Conservation (phyloP, 2,888 invertebrate genomes). For the Gortyna flavago region DNA sequence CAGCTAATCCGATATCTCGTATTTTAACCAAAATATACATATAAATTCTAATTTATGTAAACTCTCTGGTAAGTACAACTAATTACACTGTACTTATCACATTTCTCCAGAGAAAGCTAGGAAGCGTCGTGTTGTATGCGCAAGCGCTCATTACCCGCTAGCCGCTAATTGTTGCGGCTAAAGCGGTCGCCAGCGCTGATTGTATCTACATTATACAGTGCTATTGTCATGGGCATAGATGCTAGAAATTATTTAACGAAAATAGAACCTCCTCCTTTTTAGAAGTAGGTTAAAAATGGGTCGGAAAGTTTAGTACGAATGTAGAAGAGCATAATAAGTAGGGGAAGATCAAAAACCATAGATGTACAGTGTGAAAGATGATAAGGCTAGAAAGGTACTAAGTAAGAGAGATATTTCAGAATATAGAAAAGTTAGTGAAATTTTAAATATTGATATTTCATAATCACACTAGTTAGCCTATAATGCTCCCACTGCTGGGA, state of each 20-base stretch:
- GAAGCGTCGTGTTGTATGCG: slow-evolving; percentile 34
- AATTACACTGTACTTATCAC: slow-evolving; percentile 10
- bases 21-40: not conserved
- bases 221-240: not conserved
- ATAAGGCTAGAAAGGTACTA: no score
- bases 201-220: not conserved
- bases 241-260: not conserved
- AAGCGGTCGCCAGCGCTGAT: slow-evolving; percentile 7
- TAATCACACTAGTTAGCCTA: no score
- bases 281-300: not conserved
- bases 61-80: not conserved
- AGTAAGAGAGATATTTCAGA: no score
- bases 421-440: not conserved
- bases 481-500: no score
- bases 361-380: not conserved
- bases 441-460: not conserved
- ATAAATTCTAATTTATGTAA: not conserved
- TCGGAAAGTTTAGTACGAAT: not conserved
- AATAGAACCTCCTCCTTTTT: not conserved
- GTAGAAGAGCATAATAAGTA: not conserved
- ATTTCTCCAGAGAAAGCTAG: slow-evolving; percentile 55
- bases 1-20: not conserved
- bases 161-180: slow-evolving; percentile 44
- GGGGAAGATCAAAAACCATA: not conserved
- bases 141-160: slow-evolving; percentile 41